These are phyloP conservation scores for Chloropsis cyanopogon DNA, from an alignment of 2,113 vertebrate genomes.

Conservation along the genomic window DNA sequence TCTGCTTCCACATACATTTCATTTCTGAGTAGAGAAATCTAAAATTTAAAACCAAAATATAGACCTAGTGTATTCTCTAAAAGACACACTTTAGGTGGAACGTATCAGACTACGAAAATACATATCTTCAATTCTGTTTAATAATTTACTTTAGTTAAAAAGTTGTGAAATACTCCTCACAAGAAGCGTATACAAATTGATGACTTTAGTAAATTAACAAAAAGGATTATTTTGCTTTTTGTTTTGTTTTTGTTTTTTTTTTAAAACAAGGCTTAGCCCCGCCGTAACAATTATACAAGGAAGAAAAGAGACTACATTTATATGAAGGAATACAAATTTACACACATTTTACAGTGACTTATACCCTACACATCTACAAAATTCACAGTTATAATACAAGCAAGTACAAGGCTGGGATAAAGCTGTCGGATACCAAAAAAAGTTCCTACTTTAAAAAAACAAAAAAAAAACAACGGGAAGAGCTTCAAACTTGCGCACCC, in stretches of 20 bases:
- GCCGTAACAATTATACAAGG: constrained; percentile 67
- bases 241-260: neutral
- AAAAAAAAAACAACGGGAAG: neutral
- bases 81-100: constrained; percentile 69
- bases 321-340: constrained; percentile 79
- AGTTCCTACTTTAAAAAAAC: constrained; percentile 53
- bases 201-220: constrained; percentile 71
- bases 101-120: constrained; percentile 79
- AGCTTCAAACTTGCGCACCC: neutral
- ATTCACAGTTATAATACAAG: constrained; percentile 82
- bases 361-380: constrained; percentile 78
- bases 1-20: constrained; percentile 66
- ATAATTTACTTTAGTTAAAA: constrained; percentile 83
- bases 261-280: constrained; percentile 66
- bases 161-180: constrained; percentile 69
- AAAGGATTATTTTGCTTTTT: constrained; percentile 43
- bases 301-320: constrained; percentile 65
- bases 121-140: constrained; percentile 76
- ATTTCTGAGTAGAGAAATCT: constrained; percentile 74
- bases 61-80: constrained; percentile 75
- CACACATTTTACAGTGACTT: constrained; percentile 77
- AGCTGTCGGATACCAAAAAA: constrained; percentile 67
- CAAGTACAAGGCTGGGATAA: constrained; percentile 70
- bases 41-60: constrained; percentile 75
- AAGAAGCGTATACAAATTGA: constrained; percentile 73